Evolutionary conservation across 2,888 invertebrate genomes (phyloP).

Genomic region (Chrysolina haemoptera): DNA sequence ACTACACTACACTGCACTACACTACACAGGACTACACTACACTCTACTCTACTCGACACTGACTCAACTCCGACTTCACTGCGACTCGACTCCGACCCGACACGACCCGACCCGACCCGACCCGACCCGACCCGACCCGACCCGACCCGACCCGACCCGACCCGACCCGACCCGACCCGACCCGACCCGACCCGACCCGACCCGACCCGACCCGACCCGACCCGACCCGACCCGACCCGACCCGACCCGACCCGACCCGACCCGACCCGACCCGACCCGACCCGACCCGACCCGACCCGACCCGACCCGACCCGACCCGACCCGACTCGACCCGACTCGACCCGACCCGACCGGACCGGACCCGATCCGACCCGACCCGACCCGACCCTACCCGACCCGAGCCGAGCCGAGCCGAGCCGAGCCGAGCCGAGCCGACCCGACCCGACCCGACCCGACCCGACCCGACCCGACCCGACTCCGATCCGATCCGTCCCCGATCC

Average conservation of each 20-base stretch:
- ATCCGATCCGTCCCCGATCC: too few relatives aligned
- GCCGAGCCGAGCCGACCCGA: conserved; percentile 16
- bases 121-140: too few relatives aligned
- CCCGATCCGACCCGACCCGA: conserved; percentile 44
- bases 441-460: conserved; percentile 14
- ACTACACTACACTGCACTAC: too few relatives aligned
- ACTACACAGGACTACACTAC: too few relatives aligned
- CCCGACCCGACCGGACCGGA: conserved; percentile 41
- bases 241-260: conserved; percentile 38
- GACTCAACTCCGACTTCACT: too few relatives aligned
- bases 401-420: conserved; percentile 7
- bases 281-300: conserved; percentile 47
- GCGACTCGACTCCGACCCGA: too few relatives aligned
- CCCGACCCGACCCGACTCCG: too few relatives aligned
- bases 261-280: conserved; percentile 41
- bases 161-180: conserved; percentile 9
- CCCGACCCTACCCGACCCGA: conserved; percentile 23
- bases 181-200: conserved; percentile 30
- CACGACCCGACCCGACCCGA: too few relatives aligned
- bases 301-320: conserved; percentile 43
- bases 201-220: conserved; percentile 32
- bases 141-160: too few relatives aligned
- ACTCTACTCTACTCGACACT: too few relatives aligned
- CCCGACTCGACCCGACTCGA: conserved; percentile 41
- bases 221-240: conserved; percentile 31